Evolutionary conservation across 2,888 invertebrate genomes (phyloP), one percentile per base, ranked within the genome.

Genomic region (Aspidiotus rigidus): DNA sequence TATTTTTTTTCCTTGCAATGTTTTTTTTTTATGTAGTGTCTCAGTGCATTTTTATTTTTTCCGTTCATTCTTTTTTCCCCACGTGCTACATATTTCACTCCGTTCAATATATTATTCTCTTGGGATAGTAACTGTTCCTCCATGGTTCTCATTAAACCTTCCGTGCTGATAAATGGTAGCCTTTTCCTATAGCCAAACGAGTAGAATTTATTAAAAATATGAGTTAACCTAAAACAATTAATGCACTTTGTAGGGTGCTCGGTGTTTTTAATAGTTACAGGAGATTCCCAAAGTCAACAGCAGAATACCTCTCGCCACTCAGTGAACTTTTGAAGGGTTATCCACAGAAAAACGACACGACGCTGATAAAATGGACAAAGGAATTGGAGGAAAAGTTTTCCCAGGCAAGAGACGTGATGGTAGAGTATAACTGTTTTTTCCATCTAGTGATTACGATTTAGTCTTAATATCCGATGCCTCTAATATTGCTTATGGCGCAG

Each of bases 401-500:
- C 7, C 40, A 64, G 0, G 74, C 75, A 59, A 77, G 77, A 69
- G 57, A 71, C 10, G 73, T 71, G 7, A 73, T 77, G 1, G 71
- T 72, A 8, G 40, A 74, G 9, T 56, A 13, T 16, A 56, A 8
- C 15, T n/a, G 8, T 9, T 16, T 56, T 9, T n/a, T 11, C 56
- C 15, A 56, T 8, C 10, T 8, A 8, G 8, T 13, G 9, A 10
- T 13, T 11, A 8, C 10, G 67, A 70, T 54, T 11, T 63, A 9
- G 11, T 42, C 10, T 71, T 70, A 40, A 69, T 54, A 44, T 41
- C 53, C 40, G 66, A 66, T 41, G 78, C 78, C 1, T 78, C 79
- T 0, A 76, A 78, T 54, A 70, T 60, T 0, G 75, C 77, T 5
- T 74, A 78, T 7, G 78, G 78, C 0, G 77, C 77, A 2, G 76